These are phyloP conservation scores for Agriopis aurantiaria DNA, from an alignment of 2,888 invertebrate species.

Conservation along the genomic window DNA sequence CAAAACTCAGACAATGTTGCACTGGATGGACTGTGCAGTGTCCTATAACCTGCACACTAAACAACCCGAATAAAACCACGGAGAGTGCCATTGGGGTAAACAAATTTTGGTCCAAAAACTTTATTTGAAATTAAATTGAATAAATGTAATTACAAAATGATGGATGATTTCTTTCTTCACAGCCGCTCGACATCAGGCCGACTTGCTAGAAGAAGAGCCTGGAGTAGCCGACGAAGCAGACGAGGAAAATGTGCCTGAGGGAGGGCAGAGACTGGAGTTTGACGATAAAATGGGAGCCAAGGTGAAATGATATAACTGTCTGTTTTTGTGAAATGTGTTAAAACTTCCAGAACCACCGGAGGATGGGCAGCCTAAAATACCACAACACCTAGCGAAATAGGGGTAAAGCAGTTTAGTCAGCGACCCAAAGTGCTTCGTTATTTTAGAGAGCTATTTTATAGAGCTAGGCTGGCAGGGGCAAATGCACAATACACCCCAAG, in stretches of 20 bases:
- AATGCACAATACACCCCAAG: too few species aligned
- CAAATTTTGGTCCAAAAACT: not conserved
- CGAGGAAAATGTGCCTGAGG: constrained; percentile 66
- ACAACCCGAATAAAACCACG: too few species aligned
- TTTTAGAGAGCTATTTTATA: too few species aligned
- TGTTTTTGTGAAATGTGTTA: not conserved
- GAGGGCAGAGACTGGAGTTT: constrained; percentile 66
- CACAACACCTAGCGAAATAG: not conserved
- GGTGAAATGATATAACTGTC: constrained; percentile 54
- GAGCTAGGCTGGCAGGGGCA: too few species aligned
- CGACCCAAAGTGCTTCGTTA: too few species aligned
- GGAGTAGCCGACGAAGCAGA: constrained; percentile 84
- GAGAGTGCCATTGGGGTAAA: too few species aligned
- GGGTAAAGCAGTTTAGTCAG: too few species aligned
- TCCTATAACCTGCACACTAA: too few species aligned
- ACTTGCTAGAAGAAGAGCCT: constrained; percentile 79
- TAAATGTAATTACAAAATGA: too few species aligned
- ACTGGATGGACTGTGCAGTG: too few species aligned
- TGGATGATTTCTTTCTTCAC: constrained; percentile 12
- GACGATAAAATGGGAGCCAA: constrained; percentile 97
- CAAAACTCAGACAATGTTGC: too few species aligned
- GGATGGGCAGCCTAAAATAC: too few species aligned
- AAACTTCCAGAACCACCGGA: not conserved
- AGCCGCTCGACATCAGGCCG: constrained; percentile 79
- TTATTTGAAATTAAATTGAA: not conserved